These are phyloP conservation scores for Nephrotoma flavescens DNA, from an alignment of 2,888 invertebrate species.

Conservation along the genomic window DNA sequence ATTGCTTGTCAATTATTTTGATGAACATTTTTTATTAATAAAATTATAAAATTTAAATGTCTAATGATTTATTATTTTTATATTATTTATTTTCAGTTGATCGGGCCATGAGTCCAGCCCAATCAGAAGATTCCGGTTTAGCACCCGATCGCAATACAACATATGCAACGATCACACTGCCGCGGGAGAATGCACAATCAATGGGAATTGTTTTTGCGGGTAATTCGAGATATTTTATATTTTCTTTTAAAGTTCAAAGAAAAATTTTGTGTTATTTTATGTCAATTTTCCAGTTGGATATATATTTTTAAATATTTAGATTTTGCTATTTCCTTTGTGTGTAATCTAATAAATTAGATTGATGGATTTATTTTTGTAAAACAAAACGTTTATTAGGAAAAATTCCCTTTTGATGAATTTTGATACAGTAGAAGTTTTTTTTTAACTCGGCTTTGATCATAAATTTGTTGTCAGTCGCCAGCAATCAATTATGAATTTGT, in stretches of 20 bases:
- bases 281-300: neutral
- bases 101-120: constrained; percentile 33
- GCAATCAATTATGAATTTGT: neutral
- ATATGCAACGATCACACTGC: constrained; percentile 31
- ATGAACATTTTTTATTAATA: neutral
- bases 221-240: constrained; percentile 12
- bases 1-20: neutral
- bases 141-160: constrained; percentile 32
- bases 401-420: neutral
- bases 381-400: neutral
- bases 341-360: neutral
- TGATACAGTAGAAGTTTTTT: neutral
- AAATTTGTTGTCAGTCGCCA: neutral
- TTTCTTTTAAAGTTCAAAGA: neutral
- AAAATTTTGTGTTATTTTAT: neutral
- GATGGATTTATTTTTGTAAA: neutral
- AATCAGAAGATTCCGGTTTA: constrained; percentile 32
- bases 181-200: constrained; percentile 27
- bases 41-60: neutral
- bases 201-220: constrained; percentile 32
- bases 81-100: constrained; percentile 23
- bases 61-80: neutral
- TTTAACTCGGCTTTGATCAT: neutral
- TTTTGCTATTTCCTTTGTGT: neutral
- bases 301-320: neutral